Base-by-base conservation (phyloP, 64 coral and sea anemone genomes). In the Stichodactyla mertensii region DNA sequence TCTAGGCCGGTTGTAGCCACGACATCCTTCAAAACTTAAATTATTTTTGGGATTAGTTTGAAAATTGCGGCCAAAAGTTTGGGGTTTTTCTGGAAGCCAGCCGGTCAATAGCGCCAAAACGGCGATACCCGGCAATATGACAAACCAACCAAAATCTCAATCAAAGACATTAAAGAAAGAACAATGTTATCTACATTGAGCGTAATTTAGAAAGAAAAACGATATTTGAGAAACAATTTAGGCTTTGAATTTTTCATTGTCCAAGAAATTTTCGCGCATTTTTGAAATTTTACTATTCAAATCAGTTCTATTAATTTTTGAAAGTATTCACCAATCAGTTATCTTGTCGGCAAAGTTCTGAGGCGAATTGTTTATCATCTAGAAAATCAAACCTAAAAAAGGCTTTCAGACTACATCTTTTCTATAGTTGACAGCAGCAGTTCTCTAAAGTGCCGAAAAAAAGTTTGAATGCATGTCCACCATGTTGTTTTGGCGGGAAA, bases 401-500 rank as follows among this genome's bases (percentile, higher is more conserved):
- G 54, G 15, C 51, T 19, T 81, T 74, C 69, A 10, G 69, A 74
- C 69, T 74, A 74, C 69, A 74, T 74, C 10, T 74, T 45, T 74
- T 74, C 22, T 31, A 23, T 69, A 2, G n/a, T 10, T 27, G 69
- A 70, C 22, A 70, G 5, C 19, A 23, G 12, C 27, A 28, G 11
- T 74, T 74, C 10, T 8, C 69, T 28, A 31, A 13, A 74, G 4
- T 74, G 19, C 12, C n/a, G 69, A 74, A 31, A 74, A 74, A 74
- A 71, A 74, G 12, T 4, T 8, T 9, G 20, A 13, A 55, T 53
- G 18, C 54, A 16, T 55, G 1, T 54, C 78, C 36, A 31, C 78
- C 78, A 81, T 81, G 0, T 81, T 81, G 78, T 81, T 81, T 81
- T 81, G 53, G 78, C 78, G 78, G 78, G 78, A 81, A 81, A 81